Evolutionary conservation across 1,140 invertebrate genomes (phyloP).

Genomic region (Brachionus rotundiformis): DNA sequence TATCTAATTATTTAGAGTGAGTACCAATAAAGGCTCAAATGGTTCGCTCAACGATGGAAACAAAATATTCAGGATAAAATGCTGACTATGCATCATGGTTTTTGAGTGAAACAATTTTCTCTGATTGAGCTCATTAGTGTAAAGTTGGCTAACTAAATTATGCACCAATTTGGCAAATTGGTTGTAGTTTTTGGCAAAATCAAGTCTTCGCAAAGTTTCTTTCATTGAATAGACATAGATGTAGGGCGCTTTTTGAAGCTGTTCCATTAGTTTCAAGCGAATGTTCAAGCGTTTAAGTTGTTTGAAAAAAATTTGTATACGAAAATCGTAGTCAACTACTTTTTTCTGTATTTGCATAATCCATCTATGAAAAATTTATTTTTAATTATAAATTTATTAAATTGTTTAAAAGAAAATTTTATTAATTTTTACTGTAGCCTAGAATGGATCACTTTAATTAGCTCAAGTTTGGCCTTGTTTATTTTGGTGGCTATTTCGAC

Average conservation of each 20-base stretch:
- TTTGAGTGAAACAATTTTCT: conserved; percentile 20
- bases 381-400: not conserved
- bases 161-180: not conserved
- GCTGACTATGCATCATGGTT: not conserved
- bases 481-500: conserved; percentile 31
- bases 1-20: not conserved
- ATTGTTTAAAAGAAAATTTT: not conserved
- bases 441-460: conserved; percentile 39
- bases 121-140: conserved; percentile 14
- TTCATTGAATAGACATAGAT: conserved; percentile 46
- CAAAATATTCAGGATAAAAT: conserved; percentile 32
- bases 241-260: conserved; percentile 39
- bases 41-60: not conserved
- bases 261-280: conserved; percentile 31
- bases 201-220: conserved; percentile 8
- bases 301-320: conserved; percentile 37
- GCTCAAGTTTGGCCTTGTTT: conserved; percentile 42
- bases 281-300: conserved; percentile 42
- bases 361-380: not conserved
- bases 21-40: conserved; percentile 21
- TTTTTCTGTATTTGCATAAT: conserved; percentile 48
- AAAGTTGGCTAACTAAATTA: not conserved
- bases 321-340: conserved; percentile 37
- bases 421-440: conserved; percentile 1
- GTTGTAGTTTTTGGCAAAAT: conserved; percentile 27